Evolutionary conservation across 2,797 vertebrate species (phyloP).

Genomic region (Sparus aurata): DNA sequence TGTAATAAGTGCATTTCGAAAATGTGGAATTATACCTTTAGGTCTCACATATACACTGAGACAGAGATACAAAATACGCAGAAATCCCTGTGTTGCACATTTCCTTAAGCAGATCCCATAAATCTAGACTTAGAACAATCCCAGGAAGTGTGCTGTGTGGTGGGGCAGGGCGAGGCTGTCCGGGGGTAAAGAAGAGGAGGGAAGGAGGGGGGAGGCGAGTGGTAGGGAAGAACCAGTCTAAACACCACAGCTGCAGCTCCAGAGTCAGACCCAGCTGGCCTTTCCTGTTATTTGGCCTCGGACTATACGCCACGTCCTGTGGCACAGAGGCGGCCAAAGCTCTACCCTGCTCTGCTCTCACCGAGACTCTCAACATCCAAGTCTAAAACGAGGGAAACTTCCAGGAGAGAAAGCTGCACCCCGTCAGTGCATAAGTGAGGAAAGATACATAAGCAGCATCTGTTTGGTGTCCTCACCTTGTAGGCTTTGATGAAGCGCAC

Average conservation of each 20-base stretch:
- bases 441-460: background rate
- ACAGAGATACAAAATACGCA: constrained; percentile 49
- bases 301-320: constrained; percentile 80
- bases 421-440: background rate
- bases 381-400: constrained; percentile 45
- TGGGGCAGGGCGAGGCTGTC: constrained; percentile 79
- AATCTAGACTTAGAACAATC: constrained; percentile 86
- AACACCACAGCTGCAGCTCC: constrained; percentile 83
- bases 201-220: constrained; percentile 14
- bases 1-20: background rate
- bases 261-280: constrained; percentile 83
- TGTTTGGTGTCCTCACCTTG: constrained; percentile 87
- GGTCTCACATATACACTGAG: constrained; percentile 17
- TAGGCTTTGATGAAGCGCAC: constrained; percentile 97
- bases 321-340: constrained; percentile 65
- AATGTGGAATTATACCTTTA: constrained; percentile 47
- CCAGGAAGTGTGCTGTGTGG: constrained; percentile 84
- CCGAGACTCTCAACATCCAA: constrained; percentile 41
- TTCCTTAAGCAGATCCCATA: constrained; percentile 84
- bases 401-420: constrained; percentile 30
- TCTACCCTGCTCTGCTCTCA: constrained; percentile 50
- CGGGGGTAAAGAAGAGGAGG: constrained; percentile 74
- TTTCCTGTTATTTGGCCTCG: constrained; percentile 87
- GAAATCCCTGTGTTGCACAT: constrained; percentile 72
- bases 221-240: constrained; percentile 71